A percentile compares a stretch with the other conserved stretches of the same genome.
phyloP scores from a whole-genome alignment of 2,113 vertebrate species.

The Phylloscopus trochiloides region DNA sequence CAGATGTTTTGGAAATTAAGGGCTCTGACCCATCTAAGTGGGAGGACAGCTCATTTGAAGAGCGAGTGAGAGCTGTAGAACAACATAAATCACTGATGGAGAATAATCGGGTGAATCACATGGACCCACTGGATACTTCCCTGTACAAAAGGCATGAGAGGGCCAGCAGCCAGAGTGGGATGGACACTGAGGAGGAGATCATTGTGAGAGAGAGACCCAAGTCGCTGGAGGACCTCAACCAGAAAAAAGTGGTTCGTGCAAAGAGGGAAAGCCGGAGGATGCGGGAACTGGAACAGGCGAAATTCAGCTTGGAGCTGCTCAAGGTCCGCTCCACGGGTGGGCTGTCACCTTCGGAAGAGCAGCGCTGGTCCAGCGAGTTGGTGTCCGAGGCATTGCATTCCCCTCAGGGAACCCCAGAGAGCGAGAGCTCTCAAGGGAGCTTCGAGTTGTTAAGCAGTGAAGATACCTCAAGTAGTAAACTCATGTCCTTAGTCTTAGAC shows the following conservation, averaged over 20 bases:
- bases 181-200: constrained; percentile 67
- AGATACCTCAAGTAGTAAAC: constrained; percentile 73
- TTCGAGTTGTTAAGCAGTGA: constrained; percentile 87
- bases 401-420: constrained; percentile 88
- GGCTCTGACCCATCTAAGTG: constrained; percentile 84
- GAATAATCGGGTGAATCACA: constrained; percentile 37
- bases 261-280: constrained; percentile 94
- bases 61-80: constrained; percentile 73
- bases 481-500: constrained; percentile 40
- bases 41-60: constrained; percentile 82
- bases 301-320: constrained; percentile 93
- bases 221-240: constrained; percentile 84
- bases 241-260: constrained; percentile 86
- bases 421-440: constrained; percentile 91
- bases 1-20: constrained; percentile 67
- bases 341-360: constrained; percentile 87
- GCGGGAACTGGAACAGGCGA: constrained; percentile 95
- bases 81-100: constrained; percentile 61
- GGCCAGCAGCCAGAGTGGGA: constrained; percentile 69
- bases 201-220: constrained; percentile 82
- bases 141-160: constrained; percentile 60
- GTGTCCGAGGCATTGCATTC: constrained; percentile 77
- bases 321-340: constrained; percentile 88
- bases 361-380: constrained; percentile 84
- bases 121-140: constrained; percentile 39